Base-by-base conservation (phyloP, 1,140 invertebrate genomes). In the Bombus huntii region DNA sequence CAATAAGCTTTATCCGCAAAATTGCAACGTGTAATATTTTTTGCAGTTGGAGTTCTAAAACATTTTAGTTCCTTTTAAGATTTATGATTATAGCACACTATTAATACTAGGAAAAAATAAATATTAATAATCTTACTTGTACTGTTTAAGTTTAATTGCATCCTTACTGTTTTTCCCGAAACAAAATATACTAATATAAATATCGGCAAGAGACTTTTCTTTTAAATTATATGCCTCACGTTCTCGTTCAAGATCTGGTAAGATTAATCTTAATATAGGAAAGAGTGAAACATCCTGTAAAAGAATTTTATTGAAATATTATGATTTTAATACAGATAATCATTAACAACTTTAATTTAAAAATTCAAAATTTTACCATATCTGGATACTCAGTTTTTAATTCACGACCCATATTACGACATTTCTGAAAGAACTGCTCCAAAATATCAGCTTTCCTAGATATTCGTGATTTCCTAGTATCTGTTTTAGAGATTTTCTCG, bases 1-100 rank as follows among this genome's bases (percentile, higher is more conserved):
- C 94, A 96, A 93, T 96, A 97, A 12, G 97, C 96, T 37, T 97
- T 96, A 90, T 97, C 97, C 15, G 97, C 97, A 95, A 98, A 98
- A 94, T 98, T 97, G 22, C 96, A 96, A 94, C 90, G 94, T 93
- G 39, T 84, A 12, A 25, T 10, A 83, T 86, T 92, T 42, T 83
- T 92, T 34, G 81, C 89, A 31, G 94, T 91, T 12, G 94, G 93
- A 76, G 93, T 89, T 86, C 95, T 95, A 79, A 81, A 88, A 85
- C 3, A 53, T 65, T 65, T 37, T 62, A 39, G 1, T 31, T 53
- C 34, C 6, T 28, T 68, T 68, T 13, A 53, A n/a, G 12, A 39
- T 72, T 12, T 42, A 62, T 59, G 44, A 62, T 78, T 31, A 72
- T 72, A 65, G 18, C 66, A 76, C 3, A 81, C 37, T 10, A 77